Evolutionary conservation across 2,797 vertebrate species (phyloP), one percentile per base, ranked within the genome.

Genomic region (Jordanella pulchra): DNA sequence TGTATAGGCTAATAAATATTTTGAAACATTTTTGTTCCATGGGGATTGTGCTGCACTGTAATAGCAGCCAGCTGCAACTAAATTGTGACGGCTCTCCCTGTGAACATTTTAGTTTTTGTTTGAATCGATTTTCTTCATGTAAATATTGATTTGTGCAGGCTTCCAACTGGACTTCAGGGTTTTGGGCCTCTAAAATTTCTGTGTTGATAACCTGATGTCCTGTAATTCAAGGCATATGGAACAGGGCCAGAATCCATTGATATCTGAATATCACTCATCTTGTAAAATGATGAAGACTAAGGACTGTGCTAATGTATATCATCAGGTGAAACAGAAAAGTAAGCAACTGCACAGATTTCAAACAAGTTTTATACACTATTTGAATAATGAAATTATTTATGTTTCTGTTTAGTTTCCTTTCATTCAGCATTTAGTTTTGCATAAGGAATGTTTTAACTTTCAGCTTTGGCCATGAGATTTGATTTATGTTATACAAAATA

Each of bases 101-200:
- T 55, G 39, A 75, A 85, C 32, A 7, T 76, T 76, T 76, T 78
- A 48, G 45, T 60, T 72, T 89, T 58, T 77, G 72, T 75, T 64
- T 66, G 1, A 75, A 87, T 87, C 56, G 77, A 80, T 85, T 81
- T 81, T 74, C 0, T 53, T 45, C 14, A 74, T 75, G 69, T 77
- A 79, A 71, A 79, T 80, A 86, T 85, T 3, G 80, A 91, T 78
- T 85, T 39, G 64, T 39, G n/a, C 48, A 72, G 71, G 74, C 28
- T 75, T 60, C 75, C 45, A 68, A 67, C 58, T 84, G 73, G 71
- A 73, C 0, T 9, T 69, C 45, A 21, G 54, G 51, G 35, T 76
- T 89, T 86, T 72, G 11, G 76, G 69, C 55, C 71, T 17, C 73
- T 86, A 71, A 78, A 68, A 84, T 68, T 76, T 79, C 76, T 65